Base-by-base conservation (phyloP, 2,797 vertebrate species). In the Phalanger gymnotis region DNA sequence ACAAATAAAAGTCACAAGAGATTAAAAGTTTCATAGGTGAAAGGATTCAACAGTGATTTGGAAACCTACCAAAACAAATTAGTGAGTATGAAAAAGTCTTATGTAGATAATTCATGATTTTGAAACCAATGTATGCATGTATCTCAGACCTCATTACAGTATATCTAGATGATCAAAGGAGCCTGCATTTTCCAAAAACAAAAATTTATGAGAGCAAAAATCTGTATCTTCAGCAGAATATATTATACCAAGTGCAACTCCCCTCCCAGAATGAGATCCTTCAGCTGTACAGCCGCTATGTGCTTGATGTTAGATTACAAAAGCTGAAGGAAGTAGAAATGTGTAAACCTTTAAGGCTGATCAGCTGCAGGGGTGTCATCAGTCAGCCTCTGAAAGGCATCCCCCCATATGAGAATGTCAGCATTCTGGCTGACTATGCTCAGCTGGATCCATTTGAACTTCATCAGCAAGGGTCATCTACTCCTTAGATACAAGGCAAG, bases 231-330 rank as follows among this genome's bases (percentile, higher is more conserved):
- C 54, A 91, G 40, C 30, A 94, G 94, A 94, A 95, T 52, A 92
- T 87, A 25, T 51, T 87, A 87, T 66, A 96, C 93, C 91, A 91
- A 96, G 91, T 87, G 53, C n/a, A 95, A 96, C 92, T 96, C 93
- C 96, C 54, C 51, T 96, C 54, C 31, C 53, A 66, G 89, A 91
- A 92, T 93, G 95, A 97, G 97, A 96, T 92, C 57, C 53, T 91
- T 52, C 5, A 87, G 12, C 92, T 93, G 73, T 47, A 53, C 92
- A 97, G 90, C 93, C 53, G 55, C 93, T 94, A 52, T 7, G 53
- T 66, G 66, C 30, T 47, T 95, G 58, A 95, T 93, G 94, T 91
- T 51, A 94, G 93, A 93, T 96, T 94, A 95, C 53, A 73, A 97
- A 54, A 94, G 0, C 73, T 47, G 54, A 57, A 53, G 90, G 2